Percentiles rank a stretch among this genome's conserved stretches.
Conservation (phyloP, 2,888 invertebrate species). For the Sceliomorpha sp. region DNA sequence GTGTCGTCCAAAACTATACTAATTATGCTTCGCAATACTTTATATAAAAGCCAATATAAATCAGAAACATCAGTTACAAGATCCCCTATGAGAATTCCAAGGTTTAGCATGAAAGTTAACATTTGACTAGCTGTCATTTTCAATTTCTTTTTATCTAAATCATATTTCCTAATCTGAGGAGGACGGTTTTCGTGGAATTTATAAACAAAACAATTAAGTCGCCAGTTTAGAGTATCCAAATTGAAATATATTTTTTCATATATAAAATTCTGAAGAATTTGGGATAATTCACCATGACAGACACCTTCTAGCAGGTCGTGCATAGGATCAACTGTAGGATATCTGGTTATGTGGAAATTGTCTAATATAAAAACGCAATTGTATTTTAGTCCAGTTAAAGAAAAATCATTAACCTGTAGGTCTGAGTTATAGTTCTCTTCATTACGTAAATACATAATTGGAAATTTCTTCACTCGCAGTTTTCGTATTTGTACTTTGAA, state of each 20-base stretch:
- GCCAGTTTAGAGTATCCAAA: conserved; percentile 8
- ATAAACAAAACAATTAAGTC: not conserved
- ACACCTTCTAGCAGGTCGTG: conserved; percentile 7
- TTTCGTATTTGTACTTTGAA: not conserved
- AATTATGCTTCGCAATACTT: not conserved
- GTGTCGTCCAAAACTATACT: not conserved
- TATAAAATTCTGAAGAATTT: not conserved
- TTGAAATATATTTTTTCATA: not conserved
- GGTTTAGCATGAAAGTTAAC: not conserved
- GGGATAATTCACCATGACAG: conserved; percentile 5
- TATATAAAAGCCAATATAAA: conserved; percentile 8
- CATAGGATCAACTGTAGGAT: conserved; percentile 3
- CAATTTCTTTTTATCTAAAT: not conserved
- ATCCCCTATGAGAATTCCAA: not conserved
- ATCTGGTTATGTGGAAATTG: not conserved
- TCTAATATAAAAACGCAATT: no score
- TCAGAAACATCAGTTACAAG: not conserved
- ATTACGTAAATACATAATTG: not conserved
- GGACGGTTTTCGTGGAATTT: not conserved
- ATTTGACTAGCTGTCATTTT: not conserved
- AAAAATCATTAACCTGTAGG: not conserved
- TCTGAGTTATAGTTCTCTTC: not conserved
- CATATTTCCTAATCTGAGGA: no score
- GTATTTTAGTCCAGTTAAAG: conserved; percentile 3
- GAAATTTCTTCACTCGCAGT: conserved; percentile 2